These are phyloP conservation scores for Megastigmus dorsalis DNA, from an alignment of 2,888 invertebrate species.

Conservation along the genomic window DNA sequence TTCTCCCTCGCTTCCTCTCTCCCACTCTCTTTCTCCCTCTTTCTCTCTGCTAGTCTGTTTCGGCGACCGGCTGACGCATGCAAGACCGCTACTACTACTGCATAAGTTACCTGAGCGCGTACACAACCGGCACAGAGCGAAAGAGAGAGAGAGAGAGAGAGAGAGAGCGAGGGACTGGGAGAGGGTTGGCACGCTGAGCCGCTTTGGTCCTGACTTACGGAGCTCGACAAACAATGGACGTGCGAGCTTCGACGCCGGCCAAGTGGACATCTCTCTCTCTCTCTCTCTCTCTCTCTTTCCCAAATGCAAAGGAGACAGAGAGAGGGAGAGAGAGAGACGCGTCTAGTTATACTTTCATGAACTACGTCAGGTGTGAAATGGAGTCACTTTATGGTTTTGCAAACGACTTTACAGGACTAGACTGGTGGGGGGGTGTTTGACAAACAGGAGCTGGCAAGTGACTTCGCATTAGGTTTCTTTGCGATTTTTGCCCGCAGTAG, in stretches of 20 bases:
- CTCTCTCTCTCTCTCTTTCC: not conserved
- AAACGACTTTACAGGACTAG: conserved; percentile 14
- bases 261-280: conserved; percentile 10
- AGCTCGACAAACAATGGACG: conserved; percentile 45
- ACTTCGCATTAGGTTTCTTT: no score
- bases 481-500: no score
- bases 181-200: not conserved
- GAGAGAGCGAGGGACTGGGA: not conserved
- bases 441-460: no score
- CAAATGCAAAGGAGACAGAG: not conserved
- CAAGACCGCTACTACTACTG: conserved; percentile 28
- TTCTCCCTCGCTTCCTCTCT: not conserved
- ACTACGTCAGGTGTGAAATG: conserved; percentile 50
- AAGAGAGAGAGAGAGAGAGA: conserved; percentile 8
- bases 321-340: not conserved
- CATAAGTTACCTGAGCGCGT: conserved; percentile 22
- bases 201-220: conserved; percentile 28
- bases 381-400: conserved; percentile 47
- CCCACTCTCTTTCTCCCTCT: not conserved
- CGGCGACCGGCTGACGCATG: conserved; percentile 24
- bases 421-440: no score
- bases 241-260: conserved; percentile 37
- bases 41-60: not conserved
- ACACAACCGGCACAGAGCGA: not conserved
- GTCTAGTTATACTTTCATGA: conserved; percentile 47